Evolutionary conservation across 2,113 vertebrate species (phyloP).

Genomic region (Mungos mungo): DNA sequence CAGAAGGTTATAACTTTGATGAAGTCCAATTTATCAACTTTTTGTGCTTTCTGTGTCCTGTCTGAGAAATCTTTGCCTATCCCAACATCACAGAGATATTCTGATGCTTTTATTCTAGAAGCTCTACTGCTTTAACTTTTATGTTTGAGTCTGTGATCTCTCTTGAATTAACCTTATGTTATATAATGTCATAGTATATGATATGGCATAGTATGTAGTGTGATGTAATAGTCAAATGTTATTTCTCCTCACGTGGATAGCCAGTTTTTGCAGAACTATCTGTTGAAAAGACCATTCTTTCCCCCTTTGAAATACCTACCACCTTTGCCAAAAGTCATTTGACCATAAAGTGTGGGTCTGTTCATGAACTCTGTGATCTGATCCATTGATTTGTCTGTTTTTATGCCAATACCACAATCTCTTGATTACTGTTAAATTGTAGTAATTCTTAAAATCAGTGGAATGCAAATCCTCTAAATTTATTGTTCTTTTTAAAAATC

Average conservation of each 20-base stretch:
- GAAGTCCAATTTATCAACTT: neutral
- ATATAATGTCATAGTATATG: neutral
- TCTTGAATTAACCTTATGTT: neutral
- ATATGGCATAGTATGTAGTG: neutral
- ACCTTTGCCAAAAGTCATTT: neutral
- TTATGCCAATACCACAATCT: neutral
- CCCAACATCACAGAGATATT: neutral
- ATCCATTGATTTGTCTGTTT: neutral
- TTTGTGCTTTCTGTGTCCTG: neutral
- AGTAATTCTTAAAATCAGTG: constrained; percentile 38
- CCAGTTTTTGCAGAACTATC: neutral
- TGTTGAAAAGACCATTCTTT: constrained; percentile 18
- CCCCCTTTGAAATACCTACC: neutral
- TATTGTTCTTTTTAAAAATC: neutral
- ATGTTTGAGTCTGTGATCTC: neutral
- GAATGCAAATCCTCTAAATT: neutral
- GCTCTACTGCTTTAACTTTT: neutral
- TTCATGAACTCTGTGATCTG: neutral
- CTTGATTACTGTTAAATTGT: constrained; percentile 5
- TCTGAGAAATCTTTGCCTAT: constrained; percentile 6
- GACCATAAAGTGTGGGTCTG: neutral
- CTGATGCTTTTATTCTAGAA: neutral
- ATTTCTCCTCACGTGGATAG: neutral
- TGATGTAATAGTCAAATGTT: neutral
- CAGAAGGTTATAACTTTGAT: neutral